Conservation (phyloP, 2,797 vertebrate genomes). For the Rhabdomys pumilio region DNA sequence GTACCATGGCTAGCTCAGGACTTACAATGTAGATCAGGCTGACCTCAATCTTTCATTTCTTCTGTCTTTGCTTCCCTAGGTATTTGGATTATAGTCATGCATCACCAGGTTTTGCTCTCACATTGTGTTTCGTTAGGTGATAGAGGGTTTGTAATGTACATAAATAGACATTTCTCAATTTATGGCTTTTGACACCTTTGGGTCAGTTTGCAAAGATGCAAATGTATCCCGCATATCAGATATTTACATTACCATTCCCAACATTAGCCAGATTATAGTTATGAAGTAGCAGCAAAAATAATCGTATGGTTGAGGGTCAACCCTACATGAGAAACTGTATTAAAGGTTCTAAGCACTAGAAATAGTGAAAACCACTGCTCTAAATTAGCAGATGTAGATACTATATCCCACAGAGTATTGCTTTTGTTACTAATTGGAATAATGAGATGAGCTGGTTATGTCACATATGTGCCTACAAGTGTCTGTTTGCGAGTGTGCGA, state of each 20-base stretch:
- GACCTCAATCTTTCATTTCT: background rate
- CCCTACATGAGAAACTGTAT: background rate
- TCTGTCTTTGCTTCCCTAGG: background rate
- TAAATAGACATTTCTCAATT: background rate
- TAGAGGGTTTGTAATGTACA: rapidly evolving
- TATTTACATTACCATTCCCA: background rate
- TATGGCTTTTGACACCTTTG: background rate
- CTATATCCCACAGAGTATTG: background rate
- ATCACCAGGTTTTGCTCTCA: background rate
- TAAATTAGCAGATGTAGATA: background rate
- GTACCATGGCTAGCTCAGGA: background rate
- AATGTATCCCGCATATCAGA: background rate
- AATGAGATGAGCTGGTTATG: background rate
- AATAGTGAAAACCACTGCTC: background rate
- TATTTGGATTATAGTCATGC: background rate
- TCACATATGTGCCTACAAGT: too few species aligned
- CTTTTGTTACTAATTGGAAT: background rate
- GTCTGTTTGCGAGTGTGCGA: too few species aligned
- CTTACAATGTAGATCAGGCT: background rate
- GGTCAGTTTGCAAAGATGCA: background rate
- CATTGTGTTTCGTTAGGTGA: background rate
- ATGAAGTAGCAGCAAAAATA: background rate
- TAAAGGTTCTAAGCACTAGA: background rate
- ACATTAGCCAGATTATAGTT: background rate
- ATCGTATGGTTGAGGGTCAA: background rate